phyloP scores from a whole-genome alignment of 2,797 vertebrate genomes.

The Pteronotus mesoamericanus region DNA sequence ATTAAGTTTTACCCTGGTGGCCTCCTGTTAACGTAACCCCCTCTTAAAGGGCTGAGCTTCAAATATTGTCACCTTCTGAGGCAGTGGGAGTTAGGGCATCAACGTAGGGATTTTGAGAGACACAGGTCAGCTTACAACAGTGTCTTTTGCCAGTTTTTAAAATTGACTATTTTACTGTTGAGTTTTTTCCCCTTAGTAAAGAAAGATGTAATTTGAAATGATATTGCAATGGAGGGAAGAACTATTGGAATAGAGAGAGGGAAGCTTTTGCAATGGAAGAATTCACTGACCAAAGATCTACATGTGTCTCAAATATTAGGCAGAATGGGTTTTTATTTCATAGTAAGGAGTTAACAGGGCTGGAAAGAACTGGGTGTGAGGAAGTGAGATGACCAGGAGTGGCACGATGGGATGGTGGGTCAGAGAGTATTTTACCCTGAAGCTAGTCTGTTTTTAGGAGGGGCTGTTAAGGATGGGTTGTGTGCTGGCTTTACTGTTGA shows the following conservation, averaged over 20 bases:
- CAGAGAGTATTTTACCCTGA: background rate
- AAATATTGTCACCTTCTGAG: background rate
- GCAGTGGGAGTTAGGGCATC: background rate
- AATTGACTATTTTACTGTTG: background rate
- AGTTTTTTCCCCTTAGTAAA: background rate
- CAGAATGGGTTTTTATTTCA: background rate
- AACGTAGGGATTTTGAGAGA: background rate
- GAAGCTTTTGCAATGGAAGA: background rate
- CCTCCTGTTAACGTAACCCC: background rate
- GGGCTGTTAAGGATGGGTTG: background rate
- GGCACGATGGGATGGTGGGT: background rate
- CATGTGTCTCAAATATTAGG: background rate
- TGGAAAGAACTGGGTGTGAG: background rate
- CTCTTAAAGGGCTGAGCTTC: background rate
- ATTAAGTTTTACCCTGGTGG: background rate
- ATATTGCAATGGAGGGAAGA: background rate
- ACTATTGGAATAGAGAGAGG: background rate
- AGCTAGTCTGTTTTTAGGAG: background rate
- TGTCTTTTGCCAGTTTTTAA: background rate
- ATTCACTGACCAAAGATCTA: background rate
- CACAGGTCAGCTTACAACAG: background rate
- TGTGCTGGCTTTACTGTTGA: background rate
- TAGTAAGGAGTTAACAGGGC: background rate
- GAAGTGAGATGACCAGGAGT: background rate
- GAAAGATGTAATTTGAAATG: background rate